These are phyloP conservation scores for Hylaeus volcanicus DNA, from an alignment of 1,140 invertebrate species.

Conservation along the genomic window DNA sequence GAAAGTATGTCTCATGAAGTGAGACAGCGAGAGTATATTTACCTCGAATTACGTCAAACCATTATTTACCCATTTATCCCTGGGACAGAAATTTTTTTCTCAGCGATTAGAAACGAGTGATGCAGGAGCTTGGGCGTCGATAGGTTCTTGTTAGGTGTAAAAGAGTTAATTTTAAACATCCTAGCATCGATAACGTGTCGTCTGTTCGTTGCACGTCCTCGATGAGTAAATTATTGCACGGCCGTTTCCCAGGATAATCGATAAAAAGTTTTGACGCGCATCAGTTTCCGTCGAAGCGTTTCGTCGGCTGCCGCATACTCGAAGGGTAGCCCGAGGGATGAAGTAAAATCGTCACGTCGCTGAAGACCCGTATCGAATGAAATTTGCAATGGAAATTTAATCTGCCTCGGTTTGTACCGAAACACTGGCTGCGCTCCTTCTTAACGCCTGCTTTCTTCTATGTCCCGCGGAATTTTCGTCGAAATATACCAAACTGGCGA, in stretches of 20 bases:
- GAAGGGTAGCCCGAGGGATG: constrained; percentile 1
- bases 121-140: too few species aligned
- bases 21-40: too few species aligned
- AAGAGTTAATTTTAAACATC: too few species aligned
- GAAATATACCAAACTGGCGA: constrained; percentile 26
- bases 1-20: too few species aligned
- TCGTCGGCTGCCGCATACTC: constrained; percentile 49
- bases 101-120: too few species aligned
- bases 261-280: constrained; percentile 21
- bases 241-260: background rate
- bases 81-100: too few species aligned
- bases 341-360: constrained; percentile 42
- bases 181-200: too few species aligned
- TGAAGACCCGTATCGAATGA: constrained; percentile 59
- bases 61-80: too few species aligned
- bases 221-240: background rate
- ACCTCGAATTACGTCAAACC: too few species aligned
- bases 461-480: constrained; percentile 49
- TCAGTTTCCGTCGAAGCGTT: constrained; percentile 16
- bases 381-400: constrained; percentile 69
- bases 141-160: too few species aligned
- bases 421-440: constrained; percentile 31
- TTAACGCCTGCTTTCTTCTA: constrained; percentile 43
- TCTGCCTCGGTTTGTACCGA: constrained; percentile 54
- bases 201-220: background rate